These are phyloP conservation scores for Tipula unca DNA, from an alignment of 2,888 invertebrate species.

Conservation along the genomic window DNA sequence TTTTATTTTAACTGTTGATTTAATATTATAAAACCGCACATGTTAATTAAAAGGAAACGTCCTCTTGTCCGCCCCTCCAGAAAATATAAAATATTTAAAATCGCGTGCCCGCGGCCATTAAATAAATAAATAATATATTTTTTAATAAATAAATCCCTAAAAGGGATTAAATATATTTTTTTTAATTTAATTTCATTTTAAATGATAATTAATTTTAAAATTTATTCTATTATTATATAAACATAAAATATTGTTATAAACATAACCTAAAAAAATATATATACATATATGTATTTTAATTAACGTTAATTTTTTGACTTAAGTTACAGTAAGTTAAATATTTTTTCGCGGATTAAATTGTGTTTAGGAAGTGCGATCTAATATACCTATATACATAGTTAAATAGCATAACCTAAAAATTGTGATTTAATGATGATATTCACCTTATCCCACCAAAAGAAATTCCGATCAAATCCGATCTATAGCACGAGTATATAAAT, in stretches of 20 bases:
- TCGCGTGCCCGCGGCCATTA: background rate
- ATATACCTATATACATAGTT: too few species aligned
- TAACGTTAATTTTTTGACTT: background rate
- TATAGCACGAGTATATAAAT: too few species aligned
- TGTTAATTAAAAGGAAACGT: background rate
- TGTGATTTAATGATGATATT: background rate
- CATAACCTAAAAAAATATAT: background rate
- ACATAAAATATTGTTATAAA: background rate
- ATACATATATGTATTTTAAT: background rate
- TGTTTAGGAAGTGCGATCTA: background rate
- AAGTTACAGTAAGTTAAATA: background rate
- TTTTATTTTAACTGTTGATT: background rate
- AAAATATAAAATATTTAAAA: background rate
- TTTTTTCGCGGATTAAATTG: background rate
- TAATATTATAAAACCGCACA: background rate
- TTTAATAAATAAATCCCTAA: background rate
- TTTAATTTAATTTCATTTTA: background rate
- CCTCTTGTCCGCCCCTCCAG: background rate
- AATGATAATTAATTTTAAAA: background rate
- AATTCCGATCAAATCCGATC: background rate
- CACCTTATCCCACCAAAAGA: background rate
- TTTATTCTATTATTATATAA: background rate
- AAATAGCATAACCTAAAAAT: background rate
- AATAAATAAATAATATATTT: background rate
- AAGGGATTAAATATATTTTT: background rate